Conservation (phyloP, 2,113 vertebrate species). For the Clupea harengus region DNA sequence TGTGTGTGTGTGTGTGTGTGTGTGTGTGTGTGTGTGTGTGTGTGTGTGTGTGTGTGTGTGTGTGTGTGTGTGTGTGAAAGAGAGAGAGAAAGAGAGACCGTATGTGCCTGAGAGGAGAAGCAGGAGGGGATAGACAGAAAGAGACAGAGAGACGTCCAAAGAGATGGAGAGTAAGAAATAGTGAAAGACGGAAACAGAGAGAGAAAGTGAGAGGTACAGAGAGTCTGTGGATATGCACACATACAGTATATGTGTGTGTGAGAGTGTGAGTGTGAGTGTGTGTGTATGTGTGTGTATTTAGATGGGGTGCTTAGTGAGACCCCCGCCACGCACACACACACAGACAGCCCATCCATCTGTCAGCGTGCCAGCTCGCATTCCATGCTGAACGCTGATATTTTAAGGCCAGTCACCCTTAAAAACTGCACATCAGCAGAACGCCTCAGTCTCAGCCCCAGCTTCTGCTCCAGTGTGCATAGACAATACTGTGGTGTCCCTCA, state of each 20-base stretch:
- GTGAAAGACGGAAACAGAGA: no score
- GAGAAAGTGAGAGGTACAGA: no score
- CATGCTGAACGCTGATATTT: slow-evolving; percentile 62
- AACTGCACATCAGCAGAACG: slow-evolving; percentile 60
- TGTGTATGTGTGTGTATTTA: not conserved
- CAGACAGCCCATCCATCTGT: not conserved
- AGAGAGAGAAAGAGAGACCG: no score
- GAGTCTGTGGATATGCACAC: no score
- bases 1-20: not conserved
- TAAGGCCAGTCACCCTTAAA: slow-evolving; percentile 49
- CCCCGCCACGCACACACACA: not conserved
- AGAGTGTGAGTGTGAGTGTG: not conserved
- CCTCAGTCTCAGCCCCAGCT: not conserved
- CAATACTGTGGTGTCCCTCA: slow-evolving; percentile 24
- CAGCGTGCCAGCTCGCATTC: slow-evolving; percentile 57
- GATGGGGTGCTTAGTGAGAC: not conserved
- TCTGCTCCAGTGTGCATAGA: slow-evolving; percentile 44
- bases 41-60: not conserved
- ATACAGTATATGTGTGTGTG: no score
- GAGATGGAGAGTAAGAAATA: no score
- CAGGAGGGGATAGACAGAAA: no score
- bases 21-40: not conserved
- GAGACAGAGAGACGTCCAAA: no score
- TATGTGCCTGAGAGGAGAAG: no score
- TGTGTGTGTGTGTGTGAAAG: not conserved